phyloP scores from a whole-genome alignment of 2,797 vertebrate species.

The Aulostomus chinensis region DNA sequence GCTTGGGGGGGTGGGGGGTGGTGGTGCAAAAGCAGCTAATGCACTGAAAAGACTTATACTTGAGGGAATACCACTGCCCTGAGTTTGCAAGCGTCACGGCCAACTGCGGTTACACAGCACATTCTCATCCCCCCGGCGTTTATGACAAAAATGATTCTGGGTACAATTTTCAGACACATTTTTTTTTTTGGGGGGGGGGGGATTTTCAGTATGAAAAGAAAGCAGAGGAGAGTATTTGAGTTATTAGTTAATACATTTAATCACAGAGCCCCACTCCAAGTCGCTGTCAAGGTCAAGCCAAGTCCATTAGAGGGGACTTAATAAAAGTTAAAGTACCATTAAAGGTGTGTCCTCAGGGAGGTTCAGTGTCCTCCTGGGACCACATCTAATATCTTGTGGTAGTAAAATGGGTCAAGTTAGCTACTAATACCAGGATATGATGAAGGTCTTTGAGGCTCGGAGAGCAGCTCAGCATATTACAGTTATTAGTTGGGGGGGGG shows the following conservation, averaged over 20 bases:
- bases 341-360: conserved; percentile 27
- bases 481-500: conserved; percentile 26
- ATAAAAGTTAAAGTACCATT: conserved; percentile 39
- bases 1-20: too few species aligned
- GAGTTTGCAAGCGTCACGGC: conserved; percentile 20
- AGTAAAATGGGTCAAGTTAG: conserved; percentile 39
- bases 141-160: conserved; percentile 6
- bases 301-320: conserved; percentile 39
- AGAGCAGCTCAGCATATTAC: neutral
- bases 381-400: conserved; percentile 15
- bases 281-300: conserved; percentile 19
- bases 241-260: too few species aligned
- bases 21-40: conserved; percentile 21
- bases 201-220: neutral
- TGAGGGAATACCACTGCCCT: conserved; percentile 32
- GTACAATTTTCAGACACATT: neutral
- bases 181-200: too few species aligned
- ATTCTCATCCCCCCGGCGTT: conserved; percentile 21
- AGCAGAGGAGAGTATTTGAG: neutral
- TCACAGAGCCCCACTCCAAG: too few species aligned
- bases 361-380: conserved; percentile 24
- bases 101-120: conserved; percentile 39
- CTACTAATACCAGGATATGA: conserved; percentile 24
- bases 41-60: conserved; percentile 18
- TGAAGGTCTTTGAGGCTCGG: conserved; percentile 13